These are phyloP conservation scores for Sminthurinus signatus DNA, from an alignment of 1,140 invertebrate genomes.

Conservation along the genomic window DNA sequence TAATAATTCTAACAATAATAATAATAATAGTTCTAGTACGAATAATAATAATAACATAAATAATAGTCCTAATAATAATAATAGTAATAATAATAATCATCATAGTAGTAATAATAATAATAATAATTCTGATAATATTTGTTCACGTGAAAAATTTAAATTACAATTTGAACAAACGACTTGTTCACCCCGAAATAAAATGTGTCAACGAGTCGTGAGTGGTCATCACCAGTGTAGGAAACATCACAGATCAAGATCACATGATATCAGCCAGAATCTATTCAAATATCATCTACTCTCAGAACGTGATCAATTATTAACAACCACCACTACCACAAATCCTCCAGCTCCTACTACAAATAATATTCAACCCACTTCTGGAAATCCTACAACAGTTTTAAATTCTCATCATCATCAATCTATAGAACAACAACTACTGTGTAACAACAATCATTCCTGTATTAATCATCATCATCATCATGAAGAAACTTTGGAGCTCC, in stretches of 20 bases:
- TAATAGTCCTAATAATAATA: not conserved
- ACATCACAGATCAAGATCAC: constrained; percentile 49
- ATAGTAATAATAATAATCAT: not conserved
- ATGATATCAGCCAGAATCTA: constrained; percentile 48
- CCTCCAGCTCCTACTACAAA: constrained; percentile 32
- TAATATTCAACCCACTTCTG: no score
- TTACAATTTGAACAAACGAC: not conserved
- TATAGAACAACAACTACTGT: constrained; percentile 11
- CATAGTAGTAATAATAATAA: not conserved
- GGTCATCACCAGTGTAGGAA: constrained; percentile 45
- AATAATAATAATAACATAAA: constrained; percentile 3
- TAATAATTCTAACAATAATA: not conserved
- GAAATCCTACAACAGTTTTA: no score
- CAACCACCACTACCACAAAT: no score
- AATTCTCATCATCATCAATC: no score
- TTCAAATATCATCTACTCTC: constrained; percentile 47
- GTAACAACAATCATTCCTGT: constrained; percentile 17
- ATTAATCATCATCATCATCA: constrained; percentile 20
- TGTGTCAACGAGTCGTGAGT: constrained; percentile 49
- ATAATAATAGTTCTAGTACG: not conserved
- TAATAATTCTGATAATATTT: not conserved
- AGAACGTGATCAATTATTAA: constrained; percentile 44
- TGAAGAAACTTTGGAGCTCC: constrained; percentile 25
- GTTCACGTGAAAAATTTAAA: not conserved
- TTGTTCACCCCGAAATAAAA: constrained; percentile 5